A percentile compares a stretch with the other conserved stretches of the same genome.
phyloP scores from a whole-genome alignment of 2,888 invertebrate species.

The Latrodectus elegans region DNA sequence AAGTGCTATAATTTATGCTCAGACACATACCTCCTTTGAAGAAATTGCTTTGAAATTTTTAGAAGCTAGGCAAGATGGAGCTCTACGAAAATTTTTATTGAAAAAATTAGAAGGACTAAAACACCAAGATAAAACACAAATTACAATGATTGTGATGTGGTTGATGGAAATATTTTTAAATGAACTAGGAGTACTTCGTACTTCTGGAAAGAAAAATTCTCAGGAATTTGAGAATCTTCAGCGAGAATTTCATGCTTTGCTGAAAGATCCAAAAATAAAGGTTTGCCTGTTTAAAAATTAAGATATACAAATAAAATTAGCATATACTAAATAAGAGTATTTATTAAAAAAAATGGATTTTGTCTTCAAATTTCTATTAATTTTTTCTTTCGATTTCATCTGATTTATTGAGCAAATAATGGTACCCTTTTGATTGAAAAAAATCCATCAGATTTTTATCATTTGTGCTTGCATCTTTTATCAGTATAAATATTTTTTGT shows the following conservation, averaged over 20 bases:
- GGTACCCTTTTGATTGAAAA: too few relatives aligned
- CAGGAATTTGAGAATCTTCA: slow-evolving; percentile 80
- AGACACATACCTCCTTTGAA: slow-evolving; percentile 94
- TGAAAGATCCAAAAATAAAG: slow-evolving; percentile 82
- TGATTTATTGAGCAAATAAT: too few relatives aligned
- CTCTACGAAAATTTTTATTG: slow-evolving; percentile 90
- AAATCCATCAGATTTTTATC: too few relatives aligned
- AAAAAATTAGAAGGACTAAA: slow-evolving; percentile 84
- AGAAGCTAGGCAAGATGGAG: slow-evolving; percentile 85
- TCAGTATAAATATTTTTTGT: too few relatives aligned
- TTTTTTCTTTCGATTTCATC: too few relatives aligned
- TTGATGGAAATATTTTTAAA: slow-evolving; percentile 92
- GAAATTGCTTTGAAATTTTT: slow-evolving; percentile 94
- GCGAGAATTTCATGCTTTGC: slow-evolving; percentile 85
- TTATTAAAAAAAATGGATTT: too few relatives aligned
- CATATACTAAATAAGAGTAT: too few relatives aligned
- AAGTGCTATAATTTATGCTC: slow-evolving; percentile 91
- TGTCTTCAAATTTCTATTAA: too few relatives aligned
- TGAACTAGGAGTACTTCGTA: slow-evolving; percentile 85
- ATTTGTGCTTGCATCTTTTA: too few relatives aligned
- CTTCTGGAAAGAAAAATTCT: slow-evolving; percentile 73
- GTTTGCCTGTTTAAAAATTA: slow-evolving; percentile 72
- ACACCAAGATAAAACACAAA: slow-evolving; percentile 86
- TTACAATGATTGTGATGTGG: slow-evolving; percentile 96
- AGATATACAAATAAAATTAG: too few relatives aligned